These are phyloP conservation scores for Oryzias javanicus DNA, from an alignment of 2,113 vertebrate genomes.

Conservation along the genomic window DNA sequence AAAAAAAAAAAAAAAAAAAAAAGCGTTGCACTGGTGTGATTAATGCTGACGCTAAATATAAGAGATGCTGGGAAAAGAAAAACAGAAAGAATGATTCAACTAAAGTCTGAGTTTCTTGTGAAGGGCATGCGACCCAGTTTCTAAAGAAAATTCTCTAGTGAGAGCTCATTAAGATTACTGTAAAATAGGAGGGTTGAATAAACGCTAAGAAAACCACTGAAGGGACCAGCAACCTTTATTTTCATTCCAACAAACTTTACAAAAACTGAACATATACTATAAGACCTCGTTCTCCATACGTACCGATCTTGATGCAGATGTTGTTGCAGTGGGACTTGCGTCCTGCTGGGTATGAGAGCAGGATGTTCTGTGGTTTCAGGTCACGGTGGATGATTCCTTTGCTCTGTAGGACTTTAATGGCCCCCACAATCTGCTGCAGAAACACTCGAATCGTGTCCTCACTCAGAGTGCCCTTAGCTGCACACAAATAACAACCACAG, in stretches of 20 bases:
- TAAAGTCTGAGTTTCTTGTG: too few species aligned
- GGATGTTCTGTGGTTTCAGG: slow-evolving; percentile 97
- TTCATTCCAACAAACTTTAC: too few species aligned
- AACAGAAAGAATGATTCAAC: too few species aligned
- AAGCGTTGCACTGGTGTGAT: neutral
- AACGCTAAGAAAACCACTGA: too few species aligned
- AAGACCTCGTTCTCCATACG: slow-evolving; percentile 21
- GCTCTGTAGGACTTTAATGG: slow-evolving; percentile 92
- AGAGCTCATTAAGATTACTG: too few species aligned
- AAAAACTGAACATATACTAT: too few species aligned
- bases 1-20: neutral
- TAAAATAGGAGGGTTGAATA: too few species aligned
- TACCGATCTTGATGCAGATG: slow-evolving; percentile 97
- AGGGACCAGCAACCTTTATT: too few species aligned
- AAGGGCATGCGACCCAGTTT: too few species aligned
- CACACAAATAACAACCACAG: neutral
- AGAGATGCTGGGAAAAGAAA: too few species aligned
- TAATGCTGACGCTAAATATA: too few species aligned
- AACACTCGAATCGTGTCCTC: slow-evolving; percentile 98
- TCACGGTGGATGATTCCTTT: slow-evolving; percentile 98
- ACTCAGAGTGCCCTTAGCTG: slow-evolving; percentile 95
- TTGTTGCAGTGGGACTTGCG: slow-evolving; percentile 92
- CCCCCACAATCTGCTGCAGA: slow-evolving; percentile 95
- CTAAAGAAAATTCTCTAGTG: too few species aligned
- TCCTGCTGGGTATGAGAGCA: slow-evolving; percentile 86